Base-by-base conservation (phyloP, 2,888 invertebrate genomes). In the Rhamphomyia laevipes region DNA sequence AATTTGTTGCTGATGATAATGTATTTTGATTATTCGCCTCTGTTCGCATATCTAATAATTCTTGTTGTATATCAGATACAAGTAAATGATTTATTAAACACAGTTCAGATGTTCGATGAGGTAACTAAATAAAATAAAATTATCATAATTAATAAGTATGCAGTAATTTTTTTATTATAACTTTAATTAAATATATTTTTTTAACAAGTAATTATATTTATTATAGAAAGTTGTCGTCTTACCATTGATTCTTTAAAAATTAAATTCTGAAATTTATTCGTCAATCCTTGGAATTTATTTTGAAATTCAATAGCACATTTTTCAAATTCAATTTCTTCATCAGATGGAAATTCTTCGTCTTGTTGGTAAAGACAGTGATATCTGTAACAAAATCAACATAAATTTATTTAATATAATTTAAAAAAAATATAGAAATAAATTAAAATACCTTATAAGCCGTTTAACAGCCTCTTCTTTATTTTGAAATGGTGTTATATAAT, bases 241-340 rank as follows among this genome's bases (percentile, higher is more conserved):
- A 87, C 86, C 81, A 82, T 84, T 62, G 86, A 85, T 61, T 87
- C 86, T 68, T 84, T 82, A 58, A 85, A 71, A 46, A 86, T 71
- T 49, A 86, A 72, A 62, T 78, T 77, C 53, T 81, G 77, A 66
- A 83, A 87, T 66, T 85, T 86, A 60, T 82, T 81, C 58, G 80
- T 77, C 76, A 88, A 79, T 53, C 75, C 73, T 30, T 76, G 76
- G 61, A 82, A 84, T 67, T 84, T 85, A 55, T 78, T 78, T 37
- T 84, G 73, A 57, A 86, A 74, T 61, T 81, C 79, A 57, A 78
- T 69, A 2, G 83, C 81, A 2, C 80, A 80, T 53, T 79, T 72
- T 59, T 82, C 82, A 60, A 82, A 82, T 60, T 81, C 78, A 56
- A 80, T 78, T 58, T 84, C 83, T 23, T 82, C 82, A 57, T 83